phyloP scores from a whole-genome alignment of 1,140 invertebrate genomes.

The Kradibia gibbosae region DNA sequence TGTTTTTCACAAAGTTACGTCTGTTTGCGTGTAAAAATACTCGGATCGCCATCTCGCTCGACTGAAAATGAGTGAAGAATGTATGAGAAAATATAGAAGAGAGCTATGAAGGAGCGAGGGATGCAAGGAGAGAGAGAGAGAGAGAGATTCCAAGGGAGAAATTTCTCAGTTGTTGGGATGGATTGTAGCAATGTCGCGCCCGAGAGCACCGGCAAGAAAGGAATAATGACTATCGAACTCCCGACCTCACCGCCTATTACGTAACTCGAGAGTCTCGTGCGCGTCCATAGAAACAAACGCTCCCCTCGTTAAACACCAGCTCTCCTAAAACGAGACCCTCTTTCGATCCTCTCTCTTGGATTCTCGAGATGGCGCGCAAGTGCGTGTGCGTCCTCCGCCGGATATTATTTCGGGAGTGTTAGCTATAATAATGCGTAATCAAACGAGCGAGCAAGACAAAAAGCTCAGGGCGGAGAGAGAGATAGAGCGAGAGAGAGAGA shows the following conservation, averaged over 20 bases:
- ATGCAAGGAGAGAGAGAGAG: slow-evolving; percentile 2
- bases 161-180: background rate
- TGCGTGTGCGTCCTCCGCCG: slow-evolving; percentile 34
- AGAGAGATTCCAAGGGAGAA: background rate
- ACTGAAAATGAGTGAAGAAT: too few species aligned
- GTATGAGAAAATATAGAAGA: background rate
- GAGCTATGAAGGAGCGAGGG: background rate
- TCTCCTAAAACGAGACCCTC: background rate
- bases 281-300: background rate
- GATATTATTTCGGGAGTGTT: slow-evolving; percentile 46
- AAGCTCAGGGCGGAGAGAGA: background rate
- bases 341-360: background rate
- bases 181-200: background rate
- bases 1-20: too few species aligned
- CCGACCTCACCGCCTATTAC: slow-evolving; percentile 6
- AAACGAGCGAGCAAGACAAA: background rate
- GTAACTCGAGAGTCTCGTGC: background rate
- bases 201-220: background rate
- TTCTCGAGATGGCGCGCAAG: slow-evolving; percentile 2
- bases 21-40: too few species aligned
- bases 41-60: too few species aligned
- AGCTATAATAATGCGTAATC: slow-evolving; percentile 47
- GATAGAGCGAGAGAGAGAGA: slow-evolving; percentile 38
- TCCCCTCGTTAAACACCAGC: background rate
- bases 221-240: slow-evolving; percentile 18